These are phyloP conservation scores for Drosophila subpulchrella DNA, from an alignment of 1,140 invertebrate species.

Conservation along the genomic window DNA sequence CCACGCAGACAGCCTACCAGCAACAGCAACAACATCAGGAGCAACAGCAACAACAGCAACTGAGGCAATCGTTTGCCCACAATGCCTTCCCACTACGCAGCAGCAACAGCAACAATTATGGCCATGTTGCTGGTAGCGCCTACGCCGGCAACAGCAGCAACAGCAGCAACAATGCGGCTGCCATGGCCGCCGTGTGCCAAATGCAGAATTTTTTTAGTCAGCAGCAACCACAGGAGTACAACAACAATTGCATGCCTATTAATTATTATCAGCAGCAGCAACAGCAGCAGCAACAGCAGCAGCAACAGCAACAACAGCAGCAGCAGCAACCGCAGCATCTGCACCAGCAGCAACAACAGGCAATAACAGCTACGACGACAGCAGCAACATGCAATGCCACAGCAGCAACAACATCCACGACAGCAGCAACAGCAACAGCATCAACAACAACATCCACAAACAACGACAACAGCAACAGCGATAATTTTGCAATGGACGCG, in stretches of 20 bases:
- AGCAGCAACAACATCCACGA: conserved; percentile 22
- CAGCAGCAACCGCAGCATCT: conserved; percentile 8
- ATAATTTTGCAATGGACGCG: conserved; percentile 88
- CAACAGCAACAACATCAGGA: conserved; percentile 50
- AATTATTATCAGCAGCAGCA: conserved; percentile 62
- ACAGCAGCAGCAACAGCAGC: conserved; percentile 44
- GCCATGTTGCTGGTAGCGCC: conserved; percentile 33
- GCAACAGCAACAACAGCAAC: conserved; percentile 40
- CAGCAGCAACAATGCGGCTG: conserved; percentile 51
- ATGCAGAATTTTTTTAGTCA: conserved; percentile 76
- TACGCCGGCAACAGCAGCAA: conserved; percentile 32
- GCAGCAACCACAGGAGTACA: conserved; percentile 38
- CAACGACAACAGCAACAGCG: conserved; percentile 36
- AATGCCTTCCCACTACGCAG: conserved; percentile 48
- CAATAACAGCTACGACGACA: conserved; percentile 25
- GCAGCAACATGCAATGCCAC: conserved; percentile 19
- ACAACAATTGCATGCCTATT: conserved; percentile 52
- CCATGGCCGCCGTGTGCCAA: conserved; percentile 76
- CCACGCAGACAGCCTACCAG: conserved; percentile 38
- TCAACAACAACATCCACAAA: conserved; percentile 7
- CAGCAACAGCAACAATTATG: conserved; percentile 39
- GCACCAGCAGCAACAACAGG: conserved; percentile 23
- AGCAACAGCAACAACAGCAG: conserved; percentile 9
- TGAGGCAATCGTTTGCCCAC: conserved; percentile 61
- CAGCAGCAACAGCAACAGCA: conserved; percentile 8